Percentiles rank a stretch among this genome's conserved stretches.
phyloP scores from a whole-genome alignment of 1,140 invertebrate species.

The Drosophila tropicalis region DNA sequence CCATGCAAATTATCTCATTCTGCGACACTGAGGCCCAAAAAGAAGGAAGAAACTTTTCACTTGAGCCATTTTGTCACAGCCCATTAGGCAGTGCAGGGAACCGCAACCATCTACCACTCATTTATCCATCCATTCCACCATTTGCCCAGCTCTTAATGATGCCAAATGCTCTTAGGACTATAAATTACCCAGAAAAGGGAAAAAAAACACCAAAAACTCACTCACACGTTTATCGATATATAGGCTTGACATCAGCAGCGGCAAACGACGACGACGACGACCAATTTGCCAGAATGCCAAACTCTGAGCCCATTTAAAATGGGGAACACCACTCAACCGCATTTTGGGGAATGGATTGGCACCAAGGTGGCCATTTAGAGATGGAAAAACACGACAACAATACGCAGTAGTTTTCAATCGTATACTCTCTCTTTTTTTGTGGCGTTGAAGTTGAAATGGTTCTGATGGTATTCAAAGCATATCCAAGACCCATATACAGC shows the following conservation, averaged over 20 bases:
- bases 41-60: constrained; percentile 62
- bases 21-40: constrained; percentile 3
- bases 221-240: constrained; percentile 49
- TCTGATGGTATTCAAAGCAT: no score
- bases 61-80: constrained; percentile 70
- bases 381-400: neutral
- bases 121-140: constrained; percentile 28
- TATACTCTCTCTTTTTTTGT: no score
- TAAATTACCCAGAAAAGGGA: constrained; percentile 58
- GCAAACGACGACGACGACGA: neutral
- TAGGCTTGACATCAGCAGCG: constrained; percentile 7
- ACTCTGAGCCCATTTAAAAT: constrained; percentile 17
- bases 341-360: neutral
- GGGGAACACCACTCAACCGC: neutral
- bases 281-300: constrained; percentile 29
- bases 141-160: constrained; percentile 59
- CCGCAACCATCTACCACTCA: constrained; percentile 46
- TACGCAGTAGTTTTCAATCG: neutral
- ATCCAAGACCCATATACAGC: no score
- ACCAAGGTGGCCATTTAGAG: neutral
- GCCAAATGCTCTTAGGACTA: constrained; percentile 66
- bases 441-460: neutral
- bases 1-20: constrained; percentile 68
- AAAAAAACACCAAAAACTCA: constrained; percentile 5
- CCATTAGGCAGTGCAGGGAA: constrained; percentile 71